phyloP scores from a whole-genome alignment of 2,113 vertebrate species.

The Perca fluviatilis region DNA sequence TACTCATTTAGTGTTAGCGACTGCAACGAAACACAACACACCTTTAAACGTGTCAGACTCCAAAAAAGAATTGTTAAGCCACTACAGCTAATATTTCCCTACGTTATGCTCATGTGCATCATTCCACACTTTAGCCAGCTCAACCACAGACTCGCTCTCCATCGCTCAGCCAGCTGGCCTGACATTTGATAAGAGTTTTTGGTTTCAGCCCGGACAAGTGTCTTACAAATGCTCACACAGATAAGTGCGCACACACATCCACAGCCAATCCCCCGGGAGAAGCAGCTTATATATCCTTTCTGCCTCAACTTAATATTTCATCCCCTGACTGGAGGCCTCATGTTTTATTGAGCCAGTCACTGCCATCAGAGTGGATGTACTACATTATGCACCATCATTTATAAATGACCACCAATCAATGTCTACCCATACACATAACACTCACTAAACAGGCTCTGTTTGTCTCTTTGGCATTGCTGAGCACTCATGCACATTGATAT shows the following conservation, averaged over 20 bases:
- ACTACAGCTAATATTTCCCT: background rate
- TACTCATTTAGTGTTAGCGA: slow-evolving; percentile 35
- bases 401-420: slow-evolving; percentile 77
- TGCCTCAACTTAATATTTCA: slow-evolving; percentile 75
- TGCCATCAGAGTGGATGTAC: slow-evolving; percentile 69
- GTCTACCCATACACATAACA: slow-evolving; percentile 48
- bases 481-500: background rate
- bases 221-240: slow-evolving; percentile 39
- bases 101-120: background rate
- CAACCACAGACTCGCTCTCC: slow-evolving; percentile 5
- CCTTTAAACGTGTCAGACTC: background rate
- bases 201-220: slow-evolving; percentile 47
- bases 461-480: background rate
- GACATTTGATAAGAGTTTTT: slow-evolving; percentile 49
- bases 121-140: slow-evolving; percentile 15
- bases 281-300: slow-evolving; percentile 59
- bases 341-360: slow-evolving; percentile 78
- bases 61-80: background rate
- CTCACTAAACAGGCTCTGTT: slow-evolving; percentile 52
- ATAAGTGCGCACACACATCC: slow-evolving; percentile 2
- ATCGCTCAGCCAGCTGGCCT: slow-evolving; percentile 12
- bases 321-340: slow-evolving; percentile 68
- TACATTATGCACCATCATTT: slow-evolving; percentile 82
- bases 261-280: slow-evolving; percentile 13
- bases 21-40: slow-evolving; percentile 21